Evolutionary conservation across 1,140 invertebrate species (phyloP).

Genomic region (Drosophila punjabiensis): DNA sequence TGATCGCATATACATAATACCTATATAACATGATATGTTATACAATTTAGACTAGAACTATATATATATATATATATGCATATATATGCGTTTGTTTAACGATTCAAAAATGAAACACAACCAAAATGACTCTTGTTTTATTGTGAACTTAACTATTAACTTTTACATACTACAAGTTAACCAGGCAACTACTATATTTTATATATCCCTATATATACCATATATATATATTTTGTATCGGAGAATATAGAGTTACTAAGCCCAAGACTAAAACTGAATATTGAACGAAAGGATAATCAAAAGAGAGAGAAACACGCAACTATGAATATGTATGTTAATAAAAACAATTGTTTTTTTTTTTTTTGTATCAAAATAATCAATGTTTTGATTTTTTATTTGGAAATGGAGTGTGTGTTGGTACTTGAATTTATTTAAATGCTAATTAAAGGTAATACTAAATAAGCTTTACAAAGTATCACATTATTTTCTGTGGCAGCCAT

Average conservation of each 20-base stretch:
- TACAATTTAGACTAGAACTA: conserved; percentile 18
- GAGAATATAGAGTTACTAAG: conserved; percentile 20
- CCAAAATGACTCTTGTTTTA: conserved; percentile 61
- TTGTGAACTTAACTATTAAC: conserved; percentile 62
- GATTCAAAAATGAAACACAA: conserved; percentile 48
- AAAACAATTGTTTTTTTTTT: conserved; percentile 44
- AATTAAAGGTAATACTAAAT: not conserved
- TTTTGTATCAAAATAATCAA: conserved; percentile 13
- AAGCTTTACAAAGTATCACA: not conserved
- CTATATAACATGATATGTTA: conserved; percentile 6
- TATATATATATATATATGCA: conserved; percentile 9
- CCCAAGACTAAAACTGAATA: conserved; percentile 46
- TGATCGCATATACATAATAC: conserved; percentile 29
- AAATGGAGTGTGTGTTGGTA: not conserved
- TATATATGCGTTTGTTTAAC: conserved; percentile 31
- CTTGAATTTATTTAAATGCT: not conserved
- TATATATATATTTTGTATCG: conserved; percentile 53
- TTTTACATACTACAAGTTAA: conserved; percentile 10
- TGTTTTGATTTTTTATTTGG: conserved; percentile 8
- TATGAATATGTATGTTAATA: conserved; percentile 45
- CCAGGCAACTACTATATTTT: conserved; percentile 30
- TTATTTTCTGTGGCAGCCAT: not conserved
- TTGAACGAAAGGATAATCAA: conserved; percentile 67
- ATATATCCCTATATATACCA: conserved; percentile 27
- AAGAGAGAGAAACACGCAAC: conserved; percentile 39